Evolutionary conservation across 2,797 vertebrate genomes (phyloP).

Genomic region (Xiphorhynchus erythropygius): DNA sequence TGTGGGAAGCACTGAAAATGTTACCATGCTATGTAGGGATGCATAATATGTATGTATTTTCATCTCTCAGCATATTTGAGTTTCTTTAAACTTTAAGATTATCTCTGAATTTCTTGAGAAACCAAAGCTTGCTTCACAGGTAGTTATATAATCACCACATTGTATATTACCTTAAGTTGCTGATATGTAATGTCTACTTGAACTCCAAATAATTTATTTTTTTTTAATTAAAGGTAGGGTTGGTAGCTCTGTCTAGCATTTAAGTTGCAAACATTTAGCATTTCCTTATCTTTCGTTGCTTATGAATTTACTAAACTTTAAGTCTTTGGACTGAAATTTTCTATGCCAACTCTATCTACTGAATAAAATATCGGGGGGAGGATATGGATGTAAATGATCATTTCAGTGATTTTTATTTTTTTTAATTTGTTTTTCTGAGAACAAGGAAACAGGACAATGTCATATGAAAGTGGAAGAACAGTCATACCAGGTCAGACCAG

Average conservation of each 20-base stretch:
- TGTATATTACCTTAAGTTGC: background rate
- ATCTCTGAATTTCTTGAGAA: background rate
- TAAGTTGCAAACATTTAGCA: background rate
- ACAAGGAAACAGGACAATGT: background rate
- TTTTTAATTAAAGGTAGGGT: background rate
- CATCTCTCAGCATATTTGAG: background rate
- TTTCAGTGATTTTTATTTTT: background rate
- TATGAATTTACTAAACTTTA: background rate
- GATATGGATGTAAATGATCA: background rate
- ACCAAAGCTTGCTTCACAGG: background rate
- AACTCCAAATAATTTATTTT: background rate
- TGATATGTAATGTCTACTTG: background rate
- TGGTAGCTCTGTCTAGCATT: background rate
- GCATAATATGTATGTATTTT: background rate
- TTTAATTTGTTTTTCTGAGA: background rate
- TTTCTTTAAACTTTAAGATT: conserved; percentile 6
- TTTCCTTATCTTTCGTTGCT: background rate
- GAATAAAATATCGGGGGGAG: background rate
- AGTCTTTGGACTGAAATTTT: background rate
- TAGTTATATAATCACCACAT: background rate
- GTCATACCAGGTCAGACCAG: conserved; percentile 44
- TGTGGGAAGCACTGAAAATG: conserved; percentile 29
- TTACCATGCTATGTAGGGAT: conserved; percentile 4
- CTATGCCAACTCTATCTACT: background rate
- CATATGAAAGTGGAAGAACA: conserved; percentile 13